Percentiles rank a stretch among this genome's conserved stretches.
Evolutionary conservation across 2,797 vertebrate genomes (phyloP).

Genomic region (Bucorvus abyssinicus): DNA sequence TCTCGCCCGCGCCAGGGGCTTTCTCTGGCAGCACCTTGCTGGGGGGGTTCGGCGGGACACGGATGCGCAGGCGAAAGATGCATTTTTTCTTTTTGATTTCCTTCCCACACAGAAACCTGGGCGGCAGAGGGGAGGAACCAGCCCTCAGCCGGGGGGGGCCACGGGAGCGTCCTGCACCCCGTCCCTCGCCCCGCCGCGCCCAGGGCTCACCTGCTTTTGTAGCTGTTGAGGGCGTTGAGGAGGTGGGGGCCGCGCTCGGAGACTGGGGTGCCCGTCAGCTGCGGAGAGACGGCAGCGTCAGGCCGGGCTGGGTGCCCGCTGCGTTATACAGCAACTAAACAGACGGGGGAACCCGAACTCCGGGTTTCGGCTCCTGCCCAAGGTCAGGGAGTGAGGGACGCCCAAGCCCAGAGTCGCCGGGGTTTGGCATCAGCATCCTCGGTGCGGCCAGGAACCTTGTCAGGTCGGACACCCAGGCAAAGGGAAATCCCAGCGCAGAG

Average conservation of each 20-base stretch:
- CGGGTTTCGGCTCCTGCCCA: background rate
- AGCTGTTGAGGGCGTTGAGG: slow-evolving; percentile 92
- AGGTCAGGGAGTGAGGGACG: background rate
- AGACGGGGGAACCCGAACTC: slow-evolving; percentile 21
- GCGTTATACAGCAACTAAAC: background rate
- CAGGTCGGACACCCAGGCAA: fast-evolving
- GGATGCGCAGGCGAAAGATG: slow-evolving; percentile 92
- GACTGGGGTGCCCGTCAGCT: slow-evolving; percentile 88
- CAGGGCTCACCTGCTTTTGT: slow-evolving; percentile 91
- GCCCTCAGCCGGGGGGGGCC: fast-evolving
- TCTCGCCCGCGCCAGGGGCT: slow-evolving; percentile 64
- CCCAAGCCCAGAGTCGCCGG: background rate
- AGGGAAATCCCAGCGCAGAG: background rate
- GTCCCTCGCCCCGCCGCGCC: fast-evolving
- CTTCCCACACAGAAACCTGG: slow-evolving; percentile 93
- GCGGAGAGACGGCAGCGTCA: background rate
- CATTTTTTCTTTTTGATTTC: slow-evolving; percentile 98
- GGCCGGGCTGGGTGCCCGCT: background rate
- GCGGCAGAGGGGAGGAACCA: background rate
- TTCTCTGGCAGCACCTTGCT: slow-evolving; percentile 89
- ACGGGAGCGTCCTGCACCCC: background rate
- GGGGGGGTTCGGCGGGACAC: slow-evolving; percentile 90
- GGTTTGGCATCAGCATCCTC: background rate
- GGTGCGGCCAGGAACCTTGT: background rate
- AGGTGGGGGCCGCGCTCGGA: slow-evolving; percentile 86